Percentiles rank a stretch among this genome's conserved stretches.
Evolutionary conservation across 2,888 invertebrate species (phyloP).

Genomic region (Argyresthia albistria): DNA sequence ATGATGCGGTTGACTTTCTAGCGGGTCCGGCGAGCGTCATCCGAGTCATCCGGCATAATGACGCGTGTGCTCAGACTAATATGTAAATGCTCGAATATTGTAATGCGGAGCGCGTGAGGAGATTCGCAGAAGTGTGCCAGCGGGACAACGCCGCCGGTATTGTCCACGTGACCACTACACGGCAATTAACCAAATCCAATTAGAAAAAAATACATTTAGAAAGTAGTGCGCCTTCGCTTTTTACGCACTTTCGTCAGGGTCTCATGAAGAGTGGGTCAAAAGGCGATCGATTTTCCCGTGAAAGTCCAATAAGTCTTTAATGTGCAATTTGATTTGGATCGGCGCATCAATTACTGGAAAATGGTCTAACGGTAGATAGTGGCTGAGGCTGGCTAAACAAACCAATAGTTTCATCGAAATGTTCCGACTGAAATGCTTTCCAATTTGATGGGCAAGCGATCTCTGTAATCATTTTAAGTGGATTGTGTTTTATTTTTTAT

Average conservation of each 20-base stretch:
- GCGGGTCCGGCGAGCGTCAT: not conserved
- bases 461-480: too few species aligned
- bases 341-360: not conserved
- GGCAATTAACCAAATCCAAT: not conserved
- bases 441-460: too few species aligned
- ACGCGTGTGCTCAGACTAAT: constrained; percentile 12
- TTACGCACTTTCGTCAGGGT: constrained; percentile 22
- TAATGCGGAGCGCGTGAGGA: constrained; percentile 17
- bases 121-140: constrained; percentile 9
- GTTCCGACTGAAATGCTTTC: too few species aligned
- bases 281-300: constrained; percentile 28
- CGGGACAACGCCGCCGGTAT: constrained; percentile 20
- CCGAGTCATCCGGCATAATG: constrained; percentile 17
- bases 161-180: not conserved
- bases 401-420: too few species aligned
- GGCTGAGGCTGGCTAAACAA: not conserved
- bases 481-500: too few species aligned
- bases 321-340: not conserved
- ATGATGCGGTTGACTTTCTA: constrained; percentile 3
- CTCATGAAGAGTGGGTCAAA: constrained; percentile 21
- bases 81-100: not conserved
- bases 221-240: constrained; percentile 27
- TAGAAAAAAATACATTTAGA: constrained; percentile 15
- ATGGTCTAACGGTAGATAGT: constrained; percentile 1
- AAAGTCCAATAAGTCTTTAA: constrained; percentile 22